Conservation (phyloP, 2,113 vertebrate species). For the Nerophis lumbriciformis region DNA sequence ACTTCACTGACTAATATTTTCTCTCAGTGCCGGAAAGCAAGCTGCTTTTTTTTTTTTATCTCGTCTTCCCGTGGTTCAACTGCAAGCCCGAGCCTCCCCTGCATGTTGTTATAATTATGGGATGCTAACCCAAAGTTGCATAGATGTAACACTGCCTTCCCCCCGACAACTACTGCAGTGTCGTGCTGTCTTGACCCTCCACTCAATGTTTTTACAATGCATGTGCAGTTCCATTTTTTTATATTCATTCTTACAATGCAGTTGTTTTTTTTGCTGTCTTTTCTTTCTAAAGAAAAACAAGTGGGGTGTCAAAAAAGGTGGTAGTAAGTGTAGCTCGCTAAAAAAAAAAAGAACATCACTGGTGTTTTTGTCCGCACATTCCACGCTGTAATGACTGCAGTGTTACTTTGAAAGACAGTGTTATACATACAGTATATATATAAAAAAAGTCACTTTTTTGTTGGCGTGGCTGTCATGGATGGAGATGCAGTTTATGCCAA, state of each 20-base stretch:
- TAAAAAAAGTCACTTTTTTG: constrained; percentile 17
- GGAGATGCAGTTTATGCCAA: constrained; percentile 25
- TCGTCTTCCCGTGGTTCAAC: constrained; percentile 44
- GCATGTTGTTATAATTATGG: no score
- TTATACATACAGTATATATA: constrained; percentile 2
- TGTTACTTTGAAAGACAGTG: constrained; percentile 30
- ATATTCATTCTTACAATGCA: constrained; percentile 28
- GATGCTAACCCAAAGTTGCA: constrained; percentile 20
- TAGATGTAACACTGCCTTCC: neutral
- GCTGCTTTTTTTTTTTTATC: constrained; percentile 33
- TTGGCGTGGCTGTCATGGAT: constrained; percentile 8
- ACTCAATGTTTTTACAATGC: constrained; percentile 44
- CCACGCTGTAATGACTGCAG: constrained; percentile 28
- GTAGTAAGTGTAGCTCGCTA: constrained; percentile 29
- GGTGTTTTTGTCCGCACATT: constrained; percentile 16
- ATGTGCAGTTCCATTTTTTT: constrained; percentile 50
- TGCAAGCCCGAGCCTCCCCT: constrained; percentile 19
- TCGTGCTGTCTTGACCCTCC: constrained; percentile 27
- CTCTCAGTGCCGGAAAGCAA: constrained; percentile 26
- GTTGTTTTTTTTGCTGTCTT: constrained; percentile 23
- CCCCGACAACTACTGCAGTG: constrained; percentile 1
- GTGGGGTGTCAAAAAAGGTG: constrained; percentile 14
- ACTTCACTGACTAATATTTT: constrained; percentile 16
- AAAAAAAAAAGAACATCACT: constrained; percentile 10
- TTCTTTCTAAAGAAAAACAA: constrained; percentile 17